Evolutionary conservation across 2,113 vertebrate species (phyloP).

Genomic region (Paedocypris sp.): DNA sequence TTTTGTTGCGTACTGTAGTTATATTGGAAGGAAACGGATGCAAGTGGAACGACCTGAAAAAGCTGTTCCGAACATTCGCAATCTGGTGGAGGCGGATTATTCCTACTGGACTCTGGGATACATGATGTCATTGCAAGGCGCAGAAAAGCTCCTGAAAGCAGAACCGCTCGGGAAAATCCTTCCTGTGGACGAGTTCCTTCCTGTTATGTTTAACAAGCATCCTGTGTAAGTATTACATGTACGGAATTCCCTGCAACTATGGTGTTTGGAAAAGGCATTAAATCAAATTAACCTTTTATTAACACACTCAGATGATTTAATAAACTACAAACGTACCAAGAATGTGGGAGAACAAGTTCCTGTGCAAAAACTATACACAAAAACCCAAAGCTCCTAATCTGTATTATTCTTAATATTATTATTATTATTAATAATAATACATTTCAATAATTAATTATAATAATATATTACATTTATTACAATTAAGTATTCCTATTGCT

Average conservation of each 20-base stretch:
- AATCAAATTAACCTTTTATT: no score
- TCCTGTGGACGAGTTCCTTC: slow-evolving; percentile 87
- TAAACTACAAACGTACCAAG: no score
- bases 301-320: no score
- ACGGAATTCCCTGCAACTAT: not conserved
- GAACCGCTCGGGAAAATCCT: slow-evolving; percentile 71
- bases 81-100: slow-evolving; percentile 81
- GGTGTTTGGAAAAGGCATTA: not conserved
- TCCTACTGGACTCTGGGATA: slow-evolving; percentile 90
- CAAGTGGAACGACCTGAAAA: slow-evolving; percentile 81
- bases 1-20: slow-evolving; percentile 50
- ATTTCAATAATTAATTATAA: no score
- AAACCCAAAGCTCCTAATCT: no score
- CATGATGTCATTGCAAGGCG: slow-evolving; percentile 76
- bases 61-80: slow-evolving; percentile 73
- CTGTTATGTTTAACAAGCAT: slow-evolving; percentile 86
- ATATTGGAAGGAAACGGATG: slow-evolving; percentile 87
- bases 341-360: no score
- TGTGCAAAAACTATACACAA: no score
- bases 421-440: no score
- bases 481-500: no score
- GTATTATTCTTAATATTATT: no score
- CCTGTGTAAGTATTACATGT: slow-evolving; percentile 69
- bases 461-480: no score
- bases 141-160: slow-evolving; percentile 72